Conservation (phyloP, 2,113 vertebrate genomes). For the Cettia cetti region DNA sequence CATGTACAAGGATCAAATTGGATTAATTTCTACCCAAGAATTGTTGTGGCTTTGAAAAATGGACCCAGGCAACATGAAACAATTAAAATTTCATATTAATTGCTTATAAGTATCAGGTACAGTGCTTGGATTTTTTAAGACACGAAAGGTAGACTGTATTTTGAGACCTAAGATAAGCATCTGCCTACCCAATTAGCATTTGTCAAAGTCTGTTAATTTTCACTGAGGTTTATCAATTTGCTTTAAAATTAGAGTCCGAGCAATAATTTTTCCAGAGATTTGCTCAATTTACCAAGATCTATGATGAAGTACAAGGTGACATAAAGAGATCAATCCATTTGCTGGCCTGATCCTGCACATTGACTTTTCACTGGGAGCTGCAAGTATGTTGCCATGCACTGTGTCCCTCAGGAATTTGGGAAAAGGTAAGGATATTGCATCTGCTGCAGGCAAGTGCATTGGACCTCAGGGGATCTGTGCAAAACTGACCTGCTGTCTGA, state of each 20-base stretch:
- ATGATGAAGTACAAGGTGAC: neutral
- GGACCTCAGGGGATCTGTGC: neutral
- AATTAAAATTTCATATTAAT: neutral
- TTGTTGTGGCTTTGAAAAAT: conserved; percentile 9
- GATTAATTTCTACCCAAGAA: neutral
- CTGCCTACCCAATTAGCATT: neutral
- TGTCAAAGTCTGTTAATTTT: neutral
- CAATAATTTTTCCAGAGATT: neutral
- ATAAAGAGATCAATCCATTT: neutral
- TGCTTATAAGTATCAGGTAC: neutral
- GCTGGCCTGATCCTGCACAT: neutral
- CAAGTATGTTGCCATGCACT: neutral
- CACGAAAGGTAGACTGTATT: neutral
- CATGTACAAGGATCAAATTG: neutral
- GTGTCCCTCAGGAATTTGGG: neutral
- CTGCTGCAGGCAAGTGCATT: neutral
- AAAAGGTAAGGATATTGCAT: neutral
- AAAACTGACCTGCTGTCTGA: neutral
- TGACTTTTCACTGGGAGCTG: neutral
- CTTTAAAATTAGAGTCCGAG: neutral
- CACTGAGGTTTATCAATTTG: neutral
- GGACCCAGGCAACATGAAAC: neutral
- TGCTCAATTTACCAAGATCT: neutral
- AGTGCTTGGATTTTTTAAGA: neutral
- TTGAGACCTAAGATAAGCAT: neutral